Evolutionary conservation across 2,888 invertebrate species (phyloP), one percentile per base, ranked within the genome.

Genomic region (Folsomia candida): DNA sequence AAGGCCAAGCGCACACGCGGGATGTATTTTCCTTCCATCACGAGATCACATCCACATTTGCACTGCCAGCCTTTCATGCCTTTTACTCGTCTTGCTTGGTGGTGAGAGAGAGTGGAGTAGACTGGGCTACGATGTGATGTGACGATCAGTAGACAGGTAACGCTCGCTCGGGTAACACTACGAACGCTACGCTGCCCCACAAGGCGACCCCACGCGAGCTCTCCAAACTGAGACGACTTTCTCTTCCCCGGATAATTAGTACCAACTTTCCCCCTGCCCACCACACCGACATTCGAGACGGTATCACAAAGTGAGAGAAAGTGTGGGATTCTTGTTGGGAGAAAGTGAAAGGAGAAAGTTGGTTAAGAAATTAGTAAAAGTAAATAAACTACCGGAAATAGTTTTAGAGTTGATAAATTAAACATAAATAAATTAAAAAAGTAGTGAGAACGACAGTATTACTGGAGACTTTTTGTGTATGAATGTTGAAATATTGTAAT

Each of bases 61-160:
- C 18, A 47, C 47, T 11, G 18, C 47, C 18, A 18, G 18, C 47
- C n/a, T n/a, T n/a, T 47, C 47, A 47, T 11, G 9, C 18, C 47
- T n/a, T 22, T 54, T 22, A 54, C 54, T 54, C 54, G n/a, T n/a
- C n/a, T n/a, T n/a, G n/a, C n/a, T n/a, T n/a, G n/a, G n/a, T n/a
- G n/a, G n/a, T 22, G 54, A 20, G 54, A 18, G n/a, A 6, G 54
- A 22, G 9, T 54, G 28, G 60, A 25, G 68, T 71, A 63, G 64
- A 67, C 67, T 67, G 68, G 64, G 73, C 69, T 68, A 73, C 73
- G 70, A 68, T 70, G 70, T 70, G 75, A 78, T 72, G 78, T 80
- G 80, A 80, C 77, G 79, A 80, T 77, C 77, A 80, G 80, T 80
- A 79, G 80, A 79, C 80, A 80, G 80, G 78, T 78, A 79, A 78